Base-by-base conservation (phyloP, 2,888 invertebrate species). In the Tupiocoris notatus region DNA sequence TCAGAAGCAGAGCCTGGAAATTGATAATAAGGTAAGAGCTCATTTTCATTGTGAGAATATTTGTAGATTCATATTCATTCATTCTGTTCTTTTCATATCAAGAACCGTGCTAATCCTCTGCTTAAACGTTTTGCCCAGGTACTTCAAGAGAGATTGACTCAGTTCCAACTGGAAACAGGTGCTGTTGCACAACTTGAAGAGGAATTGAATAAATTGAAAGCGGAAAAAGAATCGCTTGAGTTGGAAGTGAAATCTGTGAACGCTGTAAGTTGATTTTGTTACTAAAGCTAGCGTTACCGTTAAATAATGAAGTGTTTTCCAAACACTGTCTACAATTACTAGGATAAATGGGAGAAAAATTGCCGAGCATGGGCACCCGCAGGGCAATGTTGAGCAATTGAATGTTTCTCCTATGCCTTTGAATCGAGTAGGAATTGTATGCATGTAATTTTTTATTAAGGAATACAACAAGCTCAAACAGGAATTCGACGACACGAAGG, bases 1-100 rank as follows among this genome's bases (percentile, higher is more conserved):
- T 20, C 25, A 73, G n/a, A 73, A 73, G 63, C 62, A 62, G 54
- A 39, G 63, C 21, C 62, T 73, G 62, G 73, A 73, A 73, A 73
- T 73, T n/a, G 73, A 73, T 20, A 73, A 73, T 54, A 73, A 73
- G 63, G 73, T 73, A 54, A 64, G 16, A 21, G 2, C 54, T 54
- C 12, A 7, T 54, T 12, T 54, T 54, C 54, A 9, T 54, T 7
- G n/a, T n/a, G n/a, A n/a, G n/a, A n/a, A n/a, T n/a, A n/a, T n/a
- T n/a, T n/a, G n/a, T n/a, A n/a, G n/a, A n/a, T n/a, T n/a, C n/a
- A n/a, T n/a, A n/a, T n/a, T n/a, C n/a, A n/a, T n/a, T n/a, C n/a
- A n/a, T n/a, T n/a, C n/a, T n/a, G n/a, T n/a, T n/a, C n/a, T n/a
- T n/a, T n/a, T n/a, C n/a, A n/a, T n/a, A n/a, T n/a, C n/a, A n/a